These are phyloP conservation scores for Epiblema foenella DNA, from an alignment of 2,888 invertebrate genomes.

Conservation along the genomic window DNA sequence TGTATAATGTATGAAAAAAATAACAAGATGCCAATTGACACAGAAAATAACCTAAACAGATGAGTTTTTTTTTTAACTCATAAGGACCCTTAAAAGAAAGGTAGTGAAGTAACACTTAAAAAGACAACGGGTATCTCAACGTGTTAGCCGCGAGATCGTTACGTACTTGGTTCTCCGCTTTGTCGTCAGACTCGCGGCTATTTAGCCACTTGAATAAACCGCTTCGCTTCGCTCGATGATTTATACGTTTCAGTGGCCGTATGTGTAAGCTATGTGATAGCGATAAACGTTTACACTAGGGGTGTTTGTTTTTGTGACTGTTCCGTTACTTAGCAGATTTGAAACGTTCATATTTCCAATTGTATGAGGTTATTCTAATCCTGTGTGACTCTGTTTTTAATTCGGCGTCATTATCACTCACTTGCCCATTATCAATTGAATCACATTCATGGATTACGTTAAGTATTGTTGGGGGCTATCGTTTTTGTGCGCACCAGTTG, in stretches of 20 bases:
- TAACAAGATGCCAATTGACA: too few relatives aligned
- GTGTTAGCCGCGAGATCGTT: not conserved
- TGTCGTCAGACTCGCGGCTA: slow-evolving; percentile 9
- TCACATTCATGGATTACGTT: too few relatives aligned
- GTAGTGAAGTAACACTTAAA: not conserved
- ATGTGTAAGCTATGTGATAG: not conserved
- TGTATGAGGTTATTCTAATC: not conserved
- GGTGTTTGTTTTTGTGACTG: not conserved
- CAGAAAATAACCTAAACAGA: too few relatives aligned
- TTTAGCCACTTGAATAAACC: slow-evolving; percentile 9
- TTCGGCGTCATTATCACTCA: too few relatives aligned
- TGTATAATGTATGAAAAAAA: too few relatives aligned
- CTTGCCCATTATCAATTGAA: too few relatives aligned
- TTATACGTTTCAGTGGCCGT: slow-evolving; percentile 25
- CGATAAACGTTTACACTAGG: not conserved
- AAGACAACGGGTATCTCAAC: not conserved
- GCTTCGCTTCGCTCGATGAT: not conserved
- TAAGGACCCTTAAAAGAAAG: too few relatives aligned
- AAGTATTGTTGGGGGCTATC: too few relatives aligned
- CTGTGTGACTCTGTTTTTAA: not conserved
- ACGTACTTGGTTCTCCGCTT: not conserved
- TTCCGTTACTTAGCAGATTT: not conserved
- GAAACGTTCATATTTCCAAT: not conserved
- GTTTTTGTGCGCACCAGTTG: too few relatives aligned
- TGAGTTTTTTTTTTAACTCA: too few relatives aligned